phyloP scores from a whole-genome alignment of 2,888 invertebrate genomes.

The Pheosia tremula region DNA sequence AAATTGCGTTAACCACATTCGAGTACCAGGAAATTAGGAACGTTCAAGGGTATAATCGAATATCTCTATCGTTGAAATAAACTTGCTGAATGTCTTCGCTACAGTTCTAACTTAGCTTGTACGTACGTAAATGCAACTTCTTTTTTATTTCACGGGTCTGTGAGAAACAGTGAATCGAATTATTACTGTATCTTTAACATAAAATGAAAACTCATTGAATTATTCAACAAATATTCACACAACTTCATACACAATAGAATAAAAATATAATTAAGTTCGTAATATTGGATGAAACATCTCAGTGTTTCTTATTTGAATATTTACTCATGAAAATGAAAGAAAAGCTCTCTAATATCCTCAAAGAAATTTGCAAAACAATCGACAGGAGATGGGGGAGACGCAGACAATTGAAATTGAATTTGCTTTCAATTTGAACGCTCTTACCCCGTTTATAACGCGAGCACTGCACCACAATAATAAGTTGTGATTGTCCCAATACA shows the following conservation, averaged over 20 bases:
- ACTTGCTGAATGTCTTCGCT: conserved; percentile 60
- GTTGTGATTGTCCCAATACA: conserved; percentile 55
- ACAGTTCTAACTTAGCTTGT: conserved; percentile 40
- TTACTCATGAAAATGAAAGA: conserved; percentile 21
- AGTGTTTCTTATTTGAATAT: conserved; percentile 4
- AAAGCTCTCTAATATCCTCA: conserved; percentile 27
- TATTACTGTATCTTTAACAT: conserved; percentile 16
- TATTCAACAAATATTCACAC: not conserved
- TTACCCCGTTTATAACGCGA: conserved; percentile 32
- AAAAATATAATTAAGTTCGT: not conserved
- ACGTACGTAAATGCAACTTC: conserved; percentile 46
- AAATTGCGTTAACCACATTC: conserved; percentile 83
- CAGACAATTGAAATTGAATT: conserved; percentile 43
- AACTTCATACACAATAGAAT: not conserved
- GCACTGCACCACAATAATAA: conserved; percentile 48
- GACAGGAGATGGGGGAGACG: conserved; percentile 29
- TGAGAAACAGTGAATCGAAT: conserved; percentile 27
- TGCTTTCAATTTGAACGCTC: conserved; percentile 37
- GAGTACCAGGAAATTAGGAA: conserved; percentile 83
- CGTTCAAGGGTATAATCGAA: conserved; percentile 81
- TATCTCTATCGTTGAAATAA: conserved; percentile 71
- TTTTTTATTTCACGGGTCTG: conserved; percentile 38
- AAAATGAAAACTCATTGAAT: conserved; percentile 6
- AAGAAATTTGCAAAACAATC: conserved; percentile 36
- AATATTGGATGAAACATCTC: not conserved